Evolutionary conservation across 2,797 vertebrate genomes (phyloP).

Genomic region (Falco concolor): DNA sequence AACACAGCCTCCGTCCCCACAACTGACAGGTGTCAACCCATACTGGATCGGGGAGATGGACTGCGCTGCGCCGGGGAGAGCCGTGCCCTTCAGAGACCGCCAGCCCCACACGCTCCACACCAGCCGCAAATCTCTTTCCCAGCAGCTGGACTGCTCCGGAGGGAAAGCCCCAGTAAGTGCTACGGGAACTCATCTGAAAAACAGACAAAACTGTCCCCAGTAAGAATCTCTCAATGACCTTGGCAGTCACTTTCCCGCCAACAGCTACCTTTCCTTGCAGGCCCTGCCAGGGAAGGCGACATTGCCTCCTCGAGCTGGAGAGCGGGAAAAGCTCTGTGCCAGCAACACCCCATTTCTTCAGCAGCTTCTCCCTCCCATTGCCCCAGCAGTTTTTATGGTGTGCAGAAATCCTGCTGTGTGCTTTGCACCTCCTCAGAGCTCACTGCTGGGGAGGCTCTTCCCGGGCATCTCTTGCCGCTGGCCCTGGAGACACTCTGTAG

Average conservation of each 20-base stretch:
- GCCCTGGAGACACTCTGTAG: neutral
- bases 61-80: constrained; percentile 61
- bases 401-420: neutral
- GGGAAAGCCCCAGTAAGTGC: constrained; percentile 71
- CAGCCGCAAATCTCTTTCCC: constrained; percentile 87
- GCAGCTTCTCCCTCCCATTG: neutral
- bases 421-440: neutral
- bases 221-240: neutral
- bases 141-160: constrained; percentile 84
- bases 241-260: neutral
- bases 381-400: neutral
- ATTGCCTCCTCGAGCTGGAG: neutral
- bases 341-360: neutral
- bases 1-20: accelerated
- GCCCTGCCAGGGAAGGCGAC: too few relatives aligned
- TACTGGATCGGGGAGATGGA: constrained; percentile 80
- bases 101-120: constrained; percentile 72
- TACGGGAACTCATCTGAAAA: neutral
- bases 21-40: constrained; percentile 76
- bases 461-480: accelerated
- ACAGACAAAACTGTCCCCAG: accelerated
- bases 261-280: neutral
- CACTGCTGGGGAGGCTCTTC: neutral
- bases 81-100: constrained; percentile 29
- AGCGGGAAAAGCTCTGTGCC: accelerated